Conservation (phyloP, 2,888 invertebrate genomes). For the Diarsia brunnea region DNA sequence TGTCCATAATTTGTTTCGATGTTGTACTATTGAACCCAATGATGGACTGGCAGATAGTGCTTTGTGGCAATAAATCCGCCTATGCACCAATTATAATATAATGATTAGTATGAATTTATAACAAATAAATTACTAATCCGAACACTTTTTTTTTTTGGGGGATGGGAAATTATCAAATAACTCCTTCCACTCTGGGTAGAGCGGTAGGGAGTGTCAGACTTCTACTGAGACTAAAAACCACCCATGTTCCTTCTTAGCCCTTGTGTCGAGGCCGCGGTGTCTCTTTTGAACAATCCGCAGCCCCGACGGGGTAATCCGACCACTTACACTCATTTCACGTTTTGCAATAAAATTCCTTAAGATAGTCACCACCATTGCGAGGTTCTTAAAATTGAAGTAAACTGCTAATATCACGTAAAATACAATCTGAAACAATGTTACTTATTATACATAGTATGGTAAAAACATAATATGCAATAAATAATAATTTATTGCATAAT, state of each 20-base stretch:
- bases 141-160: too few species aligned
- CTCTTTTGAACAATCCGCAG: too few species aligned
- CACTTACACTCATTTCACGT: slow-evolving; percentile 2
- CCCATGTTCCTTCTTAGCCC: too few species aligned
- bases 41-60: background rate
- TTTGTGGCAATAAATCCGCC: background rate
- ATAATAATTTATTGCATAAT: too few species aligned
- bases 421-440: background rate
- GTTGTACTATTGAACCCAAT: background rate
- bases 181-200: too few species aligned
- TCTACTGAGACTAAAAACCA: too few species aligned
- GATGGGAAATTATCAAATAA: too few species aligned
- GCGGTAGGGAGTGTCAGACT: too few species aligned
- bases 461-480: too few species aligned
- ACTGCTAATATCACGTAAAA: background rate
- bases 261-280: too few species aligned
- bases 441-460: too few species aligned
- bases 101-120: background rate
- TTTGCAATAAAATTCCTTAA: background rate
- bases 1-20: background rate
- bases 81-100: too few species aligned
- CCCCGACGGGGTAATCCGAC: background rate
- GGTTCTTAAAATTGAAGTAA: slow-evolving; percentile 3
- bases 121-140: background rate
- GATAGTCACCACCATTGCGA: background rate